Conservation (phyloP, 2,888 invertebrate genomes). For the Harmothoe impar region DNA sequence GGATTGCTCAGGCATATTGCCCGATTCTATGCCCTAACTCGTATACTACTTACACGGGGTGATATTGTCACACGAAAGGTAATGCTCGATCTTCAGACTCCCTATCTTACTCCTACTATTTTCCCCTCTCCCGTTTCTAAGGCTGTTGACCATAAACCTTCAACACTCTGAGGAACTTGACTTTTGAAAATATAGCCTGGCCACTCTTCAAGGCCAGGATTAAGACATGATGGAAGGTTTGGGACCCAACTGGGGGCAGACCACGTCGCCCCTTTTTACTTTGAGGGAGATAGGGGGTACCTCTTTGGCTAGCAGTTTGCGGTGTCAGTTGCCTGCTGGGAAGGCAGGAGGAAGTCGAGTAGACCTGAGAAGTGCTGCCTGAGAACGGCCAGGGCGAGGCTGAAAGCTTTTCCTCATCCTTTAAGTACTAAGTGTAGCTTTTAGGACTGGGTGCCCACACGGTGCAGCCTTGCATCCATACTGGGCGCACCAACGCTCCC, state of each 20-base stretch:
- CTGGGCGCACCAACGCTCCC: neutral
- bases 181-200: neutral
- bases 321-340: neutral
- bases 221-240: neutral
- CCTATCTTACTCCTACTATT: too few species aligned
- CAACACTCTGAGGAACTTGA: neutral
- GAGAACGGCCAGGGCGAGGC: constrained; percentile 5
- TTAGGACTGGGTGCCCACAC: neutral
- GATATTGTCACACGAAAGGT: too few species aligned
- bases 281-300: neutral
- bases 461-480: neutral
- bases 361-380: neutral
- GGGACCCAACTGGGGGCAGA: neutral
- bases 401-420: constrained; percentile 57
- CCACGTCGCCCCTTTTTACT: neutral
- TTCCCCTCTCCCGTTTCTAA: too few species aligned
- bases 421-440: constrained; percentile 54
- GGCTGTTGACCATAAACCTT: too few species aligned
- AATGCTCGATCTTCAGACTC: too few species aligned
- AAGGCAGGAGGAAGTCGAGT: neutral
- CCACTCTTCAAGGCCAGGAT: neutral
- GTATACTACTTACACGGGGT: too few species aligned
- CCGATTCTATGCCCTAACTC: too few species aligned
- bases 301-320: neutral
- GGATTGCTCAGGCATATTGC: too few species aligned